These are phyloP conservation scores for Heloderma charlesbogerti DNA, from an alignment of 2,113 vertebrate species.

Conservation along the genomic window DNA sequence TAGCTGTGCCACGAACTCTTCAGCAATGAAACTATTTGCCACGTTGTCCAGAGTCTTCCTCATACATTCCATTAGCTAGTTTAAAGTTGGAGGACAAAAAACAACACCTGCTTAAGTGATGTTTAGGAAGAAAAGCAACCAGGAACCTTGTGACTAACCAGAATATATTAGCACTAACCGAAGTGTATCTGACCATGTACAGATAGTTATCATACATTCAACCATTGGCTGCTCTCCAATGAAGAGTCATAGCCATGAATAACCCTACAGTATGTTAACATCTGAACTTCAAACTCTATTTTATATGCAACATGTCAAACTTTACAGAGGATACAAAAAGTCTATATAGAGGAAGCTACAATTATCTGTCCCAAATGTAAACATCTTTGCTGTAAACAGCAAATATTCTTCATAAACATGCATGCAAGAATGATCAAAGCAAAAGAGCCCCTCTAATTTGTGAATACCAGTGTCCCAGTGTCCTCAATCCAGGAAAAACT, in stretches of 20 bases:
- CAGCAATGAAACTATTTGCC: slow-evolving; percentile 83
- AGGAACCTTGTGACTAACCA: neutral
- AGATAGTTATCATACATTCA: neutral
- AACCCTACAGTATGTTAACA: neutral
- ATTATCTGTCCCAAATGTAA: neutral
- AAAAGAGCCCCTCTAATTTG: neutral
- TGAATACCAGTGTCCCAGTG: neutral
- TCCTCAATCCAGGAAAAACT: neutral
- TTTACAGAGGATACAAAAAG: neutral
- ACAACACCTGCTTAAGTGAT: neutral
- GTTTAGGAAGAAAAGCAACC: neutral
- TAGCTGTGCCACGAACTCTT: slow-evolving; percentile 89
- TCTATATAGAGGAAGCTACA: neutral
- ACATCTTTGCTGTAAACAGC: too few relatives aligned
- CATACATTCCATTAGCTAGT: slow-evolving; percentile 91
- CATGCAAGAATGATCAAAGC: neutral
- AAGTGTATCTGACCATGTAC: neutral
- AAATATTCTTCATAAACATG: neutral
- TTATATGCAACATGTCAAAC: neutral
- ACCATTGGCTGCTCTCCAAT: neutral
- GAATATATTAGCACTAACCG: neutral
- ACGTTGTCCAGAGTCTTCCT: slow-evolving; percentile 87
- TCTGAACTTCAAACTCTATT: neutral
- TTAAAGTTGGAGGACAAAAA: slow-evolving; percentile 47
- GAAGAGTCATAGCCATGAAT: neutral